Evolutionary conservation across 2,113 vertebrate genomes (phyloP), one percentile per base, ranked within the genome.

Genomic region (Gavialis gangeticus): DNA sequence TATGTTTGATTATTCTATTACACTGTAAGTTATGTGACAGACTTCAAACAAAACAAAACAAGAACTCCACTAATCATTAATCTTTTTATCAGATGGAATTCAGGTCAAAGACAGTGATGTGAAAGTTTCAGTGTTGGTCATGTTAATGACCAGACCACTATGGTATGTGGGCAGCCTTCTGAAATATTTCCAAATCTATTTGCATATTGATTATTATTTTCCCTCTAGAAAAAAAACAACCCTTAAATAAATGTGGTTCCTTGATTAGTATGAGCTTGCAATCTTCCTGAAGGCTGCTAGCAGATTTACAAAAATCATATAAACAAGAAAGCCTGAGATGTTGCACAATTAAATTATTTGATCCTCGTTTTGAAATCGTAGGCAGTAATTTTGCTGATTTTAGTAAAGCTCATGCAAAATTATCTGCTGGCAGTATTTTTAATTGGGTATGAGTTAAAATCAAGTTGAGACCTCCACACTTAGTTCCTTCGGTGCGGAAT

Each of bases 121-220:
- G 64, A 54, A 60, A 0, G 0, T 57, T 83, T 76, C 27, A 5
- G 24, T 59, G 30, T 28, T 34, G 60, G 30, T 3, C 0, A 0
- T 57, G 22, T 28, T 69, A 69, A 63, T 79, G 46, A 75, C 56
- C 46, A 55, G 0, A 27, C 69, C 46, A 15, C 5, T 37, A 62
- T 80, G n/a, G 12, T 66, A 76, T 46, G 21, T 73, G 12, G 5
- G 30, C 21, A 73, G 69, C 69, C 5, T 73, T 73, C 69, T 5
- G 63, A 88, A 27, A 25, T 57, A 4, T 3, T 54, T 66, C 77
- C 27, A 15, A 73, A 60, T 19, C 37, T 37, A 12, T 71, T 46
- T 46, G 12, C 14, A 46, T 46, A 37, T 71, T 2, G 7, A 73
- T 73, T 1, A 5, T 81, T 73, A 0, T 34, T 73, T 56, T 54